These are phyloP conservation scores for Microcebus jonahi DNA, from an alignment of 2,113 vertebrate species.

Conservation along the genomic window DNA sequence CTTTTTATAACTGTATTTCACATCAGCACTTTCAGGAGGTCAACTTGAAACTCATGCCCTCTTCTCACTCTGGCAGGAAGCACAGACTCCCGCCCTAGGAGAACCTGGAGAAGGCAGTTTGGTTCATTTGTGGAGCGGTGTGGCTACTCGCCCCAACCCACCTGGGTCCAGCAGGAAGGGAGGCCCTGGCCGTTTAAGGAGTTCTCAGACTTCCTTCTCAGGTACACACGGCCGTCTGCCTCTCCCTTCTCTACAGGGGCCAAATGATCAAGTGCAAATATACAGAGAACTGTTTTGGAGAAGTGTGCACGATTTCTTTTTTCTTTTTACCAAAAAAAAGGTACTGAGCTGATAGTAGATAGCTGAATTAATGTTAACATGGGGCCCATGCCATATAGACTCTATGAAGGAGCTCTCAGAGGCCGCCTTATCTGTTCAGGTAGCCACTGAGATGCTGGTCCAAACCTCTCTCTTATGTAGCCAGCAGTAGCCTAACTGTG, in stretches of 20 bases:
- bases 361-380: background rate
- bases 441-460: background rate
- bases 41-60: background rate
- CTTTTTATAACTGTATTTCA: background rate
- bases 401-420: background rate
- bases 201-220: background rate
- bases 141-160: background rate
- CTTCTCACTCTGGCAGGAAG: background rate
- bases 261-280: background rate
- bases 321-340: background rate
- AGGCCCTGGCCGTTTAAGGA: background rate
- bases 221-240: background rate
- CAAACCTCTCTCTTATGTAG: background rate
- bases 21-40: background rate
- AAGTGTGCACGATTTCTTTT: background rate
- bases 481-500: background rate
- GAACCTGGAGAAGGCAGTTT: background rate
- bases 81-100: background rate
- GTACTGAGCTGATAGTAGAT: background rate
- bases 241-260: background rate
- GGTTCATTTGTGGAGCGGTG: background rate
- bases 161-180: background rate
- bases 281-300: background rate
- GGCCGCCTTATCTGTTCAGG: background rate
- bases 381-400: background rate